Conservation (phyloP, 2,113 vertebrate species). For the Polypterus senegalus region DNA sequence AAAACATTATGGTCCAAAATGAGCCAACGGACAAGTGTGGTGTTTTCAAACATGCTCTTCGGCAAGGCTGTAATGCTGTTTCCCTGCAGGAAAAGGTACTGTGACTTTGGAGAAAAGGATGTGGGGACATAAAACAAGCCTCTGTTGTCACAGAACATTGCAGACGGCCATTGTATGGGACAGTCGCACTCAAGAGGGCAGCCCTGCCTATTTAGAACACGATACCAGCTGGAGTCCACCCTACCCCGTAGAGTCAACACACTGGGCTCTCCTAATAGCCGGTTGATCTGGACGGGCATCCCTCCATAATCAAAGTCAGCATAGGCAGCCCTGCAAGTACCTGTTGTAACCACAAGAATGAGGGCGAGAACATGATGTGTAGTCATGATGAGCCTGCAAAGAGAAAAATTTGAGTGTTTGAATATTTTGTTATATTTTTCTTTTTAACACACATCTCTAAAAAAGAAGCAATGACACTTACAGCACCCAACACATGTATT, state of each 20-base stretch:
- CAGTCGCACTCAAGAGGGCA: constrained; percentile 50
- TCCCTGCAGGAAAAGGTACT: constrained; percentile 54
- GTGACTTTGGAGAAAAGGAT: constrained; percentile 30
- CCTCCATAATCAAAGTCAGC: constrained; percentile 45
- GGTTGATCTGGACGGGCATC: constrained; percentile 49
- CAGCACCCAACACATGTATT: too few relatives aligned
- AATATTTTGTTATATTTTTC: too few relatives aligned
- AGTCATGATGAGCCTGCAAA: too few relatives aligned
- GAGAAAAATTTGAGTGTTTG: too few relatives aligned
- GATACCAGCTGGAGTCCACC: constrained; percentile 34
- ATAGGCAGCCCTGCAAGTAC: constrained; percentile 12
- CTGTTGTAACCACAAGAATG: constrained; percentile 6
- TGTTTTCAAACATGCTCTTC: constrained; percentile 30
- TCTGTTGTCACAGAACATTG: constrained; percentile 49
- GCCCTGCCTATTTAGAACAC: constrained; percentile 32
- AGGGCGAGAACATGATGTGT: too few relatives aligned
- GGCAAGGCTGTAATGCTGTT: constrained; percentile 42
- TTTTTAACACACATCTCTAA: too few relatives aligned
- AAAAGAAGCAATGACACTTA: too few relatives aligned
- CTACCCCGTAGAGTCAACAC: constrained; percentile 46
- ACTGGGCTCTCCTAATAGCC: constrained; percentile 48
- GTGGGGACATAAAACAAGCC: constrained; percentile 27
- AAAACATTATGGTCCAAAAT: constrained; percentile 52
- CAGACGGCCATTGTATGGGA: constrained; percentile 55
- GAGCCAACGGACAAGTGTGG: constrained; percentile 43